Evolutionary conservation across 64 coral and sea anemone species (phyloP).

Genomic region (Montipora sp.): DNA sequence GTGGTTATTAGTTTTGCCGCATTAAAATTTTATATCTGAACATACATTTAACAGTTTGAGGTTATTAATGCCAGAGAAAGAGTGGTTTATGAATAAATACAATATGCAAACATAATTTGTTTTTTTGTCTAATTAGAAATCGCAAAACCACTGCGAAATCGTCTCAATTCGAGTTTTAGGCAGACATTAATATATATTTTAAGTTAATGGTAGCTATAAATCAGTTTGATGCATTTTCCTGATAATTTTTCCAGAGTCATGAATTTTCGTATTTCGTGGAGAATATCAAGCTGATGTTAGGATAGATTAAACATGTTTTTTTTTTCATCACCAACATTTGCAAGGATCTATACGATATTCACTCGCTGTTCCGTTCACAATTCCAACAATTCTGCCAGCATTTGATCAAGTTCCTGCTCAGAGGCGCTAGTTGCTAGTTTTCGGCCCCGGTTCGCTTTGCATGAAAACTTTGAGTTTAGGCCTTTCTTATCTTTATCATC

Average conservation of each 20-base stretch:
- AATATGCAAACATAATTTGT: background rate
- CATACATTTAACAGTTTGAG: background rate
- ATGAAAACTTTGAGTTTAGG: background rate
- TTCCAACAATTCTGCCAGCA: constrained; percentile 1
- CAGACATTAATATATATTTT: too few species aligned
- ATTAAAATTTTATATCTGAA: background rate
- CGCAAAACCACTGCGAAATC: background rate
- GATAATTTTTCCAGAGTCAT: too few species aligned
- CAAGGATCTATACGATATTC: too few species aligned
- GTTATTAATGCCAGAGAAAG: background rate
- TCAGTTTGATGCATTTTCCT: too few species aligned
- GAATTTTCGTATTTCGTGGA: too few species aligned
- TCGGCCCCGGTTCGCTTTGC: background rate
- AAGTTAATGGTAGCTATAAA: too few species aligned
- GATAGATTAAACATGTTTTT: too few species aligned
- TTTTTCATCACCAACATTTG: too few species aligned
- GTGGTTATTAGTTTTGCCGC: background rate
- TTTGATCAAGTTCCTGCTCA: constrained; percentile 41
- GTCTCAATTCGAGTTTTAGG: background rate
- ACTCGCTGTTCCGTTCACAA: background rate
- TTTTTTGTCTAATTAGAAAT: background rate
- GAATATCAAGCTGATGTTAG: too few species aligned
- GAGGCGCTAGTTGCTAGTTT: background rate
- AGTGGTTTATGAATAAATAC: background rate
- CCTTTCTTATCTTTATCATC: background rate